Evolutionary conservation across 2,888 invertebrate genomes (phyloP).

Genomic region (Ophion obscuratus): DNA sequence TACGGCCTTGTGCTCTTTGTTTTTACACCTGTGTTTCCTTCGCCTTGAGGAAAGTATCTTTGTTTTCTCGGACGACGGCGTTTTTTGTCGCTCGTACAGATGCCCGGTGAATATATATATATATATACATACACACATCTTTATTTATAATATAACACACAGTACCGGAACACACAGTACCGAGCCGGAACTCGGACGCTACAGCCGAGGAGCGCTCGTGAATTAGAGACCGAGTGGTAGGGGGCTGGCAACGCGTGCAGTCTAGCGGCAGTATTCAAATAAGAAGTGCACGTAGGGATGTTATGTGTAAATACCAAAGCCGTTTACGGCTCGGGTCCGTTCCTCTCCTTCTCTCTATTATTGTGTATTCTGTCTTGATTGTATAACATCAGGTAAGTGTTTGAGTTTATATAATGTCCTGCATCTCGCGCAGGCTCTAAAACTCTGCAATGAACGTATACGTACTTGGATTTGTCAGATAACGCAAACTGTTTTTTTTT

Average conservation of each 20-base stretch:
- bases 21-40: neutral
- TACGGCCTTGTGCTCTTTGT: neutral
- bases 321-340: neutral
- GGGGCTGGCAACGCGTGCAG: neutral
- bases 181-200: neutral
- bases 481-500: neutral
- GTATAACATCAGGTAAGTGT: constrained; percentile 55
- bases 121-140: constrained; percentile 22
- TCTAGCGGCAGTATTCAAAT: neutral
- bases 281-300: too few relatives aligned
- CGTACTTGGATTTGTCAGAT: neutral
- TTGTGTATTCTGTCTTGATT: constrained; percentile 57
- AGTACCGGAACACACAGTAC: too few relatives aligned
- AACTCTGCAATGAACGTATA: neutral
- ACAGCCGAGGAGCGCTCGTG: too few relatives aligned
- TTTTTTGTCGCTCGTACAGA: neutral
- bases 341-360: constrained; percentile 13
- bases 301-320: too few relatives aligned
- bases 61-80: constrained; percentile 26
- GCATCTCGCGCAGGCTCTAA: neutral
- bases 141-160: constrained; percentile 55
- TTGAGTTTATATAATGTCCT: constrained; percentile 12
- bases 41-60: constrained; percentile 25
- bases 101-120: constrained; percentile 26
- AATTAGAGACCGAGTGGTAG: too few relatives aligned